Evolutionary conservation across 2,113 vertebrate species (phyloP).

Genomic region (Otis tarda): DNA sequence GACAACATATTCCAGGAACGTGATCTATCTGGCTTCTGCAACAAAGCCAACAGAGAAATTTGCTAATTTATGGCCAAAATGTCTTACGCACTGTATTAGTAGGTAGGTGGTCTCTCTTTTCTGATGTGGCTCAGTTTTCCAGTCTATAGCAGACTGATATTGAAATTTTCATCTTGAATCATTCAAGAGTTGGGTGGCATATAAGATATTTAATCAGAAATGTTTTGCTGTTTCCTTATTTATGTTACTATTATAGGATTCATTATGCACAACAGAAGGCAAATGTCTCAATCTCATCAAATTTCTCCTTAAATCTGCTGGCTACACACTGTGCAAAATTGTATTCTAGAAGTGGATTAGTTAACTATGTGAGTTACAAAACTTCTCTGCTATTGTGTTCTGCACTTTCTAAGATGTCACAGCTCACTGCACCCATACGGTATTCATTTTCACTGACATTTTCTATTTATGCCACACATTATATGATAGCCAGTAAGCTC

Average conservation of each 20-base stretch:
- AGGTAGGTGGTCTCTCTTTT: background rate
- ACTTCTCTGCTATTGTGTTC: constrained; percentile 4
- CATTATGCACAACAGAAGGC: constrained; percentile 40
- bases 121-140: background rate
- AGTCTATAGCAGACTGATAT: background rate
- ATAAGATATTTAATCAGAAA: background rate
- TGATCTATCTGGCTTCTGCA: background rate
- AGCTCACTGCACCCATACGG: constrained; percentile 28
- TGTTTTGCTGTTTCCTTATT: background rate
- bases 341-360: background rate
- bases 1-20: background rate
- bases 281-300: constrained; percentile 11
- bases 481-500: constrained; percentile 6
- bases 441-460: constrained; percentile 21
- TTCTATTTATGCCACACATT: constrained; percentile 18
- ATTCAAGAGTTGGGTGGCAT: background rate
- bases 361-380: background rate
- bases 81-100: background rate
- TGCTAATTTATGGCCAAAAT: background rate
- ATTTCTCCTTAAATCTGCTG: constrained; percentile 6
- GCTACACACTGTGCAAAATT: background rate
- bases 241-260: background rate
- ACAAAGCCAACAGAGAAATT: background rate
- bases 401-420: constrained; percentile 20
- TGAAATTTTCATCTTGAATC: background rate